Evolutionary conservation across 2,113 vertebrate genomes (phyloP).

Genomic region (Cephalopholis sonnerati): DNA sequence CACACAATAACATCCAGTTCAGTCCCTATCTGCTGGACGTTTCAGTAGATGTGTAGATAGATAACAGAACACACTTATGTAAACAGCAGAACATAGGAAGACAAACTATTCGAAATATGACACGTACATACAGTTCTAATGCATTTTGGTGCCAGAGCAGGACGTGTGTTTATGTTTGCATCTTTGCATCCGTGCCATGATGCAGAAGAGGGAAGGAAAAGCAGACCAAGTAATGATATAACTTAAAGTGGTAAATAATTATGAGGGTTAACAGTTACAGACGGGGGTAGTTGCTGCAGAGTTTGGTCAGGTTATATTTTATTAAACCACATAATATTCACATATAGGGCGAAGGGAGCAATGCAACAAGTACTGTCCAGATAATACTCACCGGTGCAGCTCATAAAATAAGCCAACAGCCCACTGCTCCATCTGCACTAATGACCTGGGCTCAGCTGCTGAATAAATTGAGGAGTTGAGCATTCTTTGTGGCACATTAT

Average conservation of each 20-base stretch:
- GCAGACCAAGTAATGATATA: conserved; percentile 1
- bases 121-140: conserved; percentile 36
- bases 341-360: background rate
- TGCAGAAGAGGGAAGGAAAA: background rate
- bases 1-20: conserved; percentile 42
- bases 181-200: conserved; percentile 5
- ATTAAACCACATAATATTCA: background rate
- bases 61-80: background rate
- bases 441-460: background rate
- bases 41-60: conserved; percentile 31
- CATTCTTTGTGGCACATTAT: background rate
- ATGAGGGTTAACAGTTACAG: background rate
- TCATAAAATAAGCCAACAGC: background rate
- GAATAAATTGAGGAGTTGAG: background rate
- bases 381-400: background rate
- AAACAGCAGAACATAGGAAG: conserved; percentile 6
- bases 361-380: background rate
- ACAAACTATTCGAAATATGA: conserved; percentile 6
- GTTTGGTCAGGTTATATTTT: background rate
- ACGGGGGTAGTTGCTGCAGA: background rate
- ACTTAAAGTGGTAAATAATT: background rate
- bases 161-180: background rate
- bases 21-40: conserved; percentile 28
- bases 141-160: conserved; percentile 12
- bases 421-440: background rate